A percentile compares a stretch with the other conserved stretches of the same genome.
phyloP scores from a whole-genome alignment of 2,888 invertebrate species.

The Phortica magna region DNA sequence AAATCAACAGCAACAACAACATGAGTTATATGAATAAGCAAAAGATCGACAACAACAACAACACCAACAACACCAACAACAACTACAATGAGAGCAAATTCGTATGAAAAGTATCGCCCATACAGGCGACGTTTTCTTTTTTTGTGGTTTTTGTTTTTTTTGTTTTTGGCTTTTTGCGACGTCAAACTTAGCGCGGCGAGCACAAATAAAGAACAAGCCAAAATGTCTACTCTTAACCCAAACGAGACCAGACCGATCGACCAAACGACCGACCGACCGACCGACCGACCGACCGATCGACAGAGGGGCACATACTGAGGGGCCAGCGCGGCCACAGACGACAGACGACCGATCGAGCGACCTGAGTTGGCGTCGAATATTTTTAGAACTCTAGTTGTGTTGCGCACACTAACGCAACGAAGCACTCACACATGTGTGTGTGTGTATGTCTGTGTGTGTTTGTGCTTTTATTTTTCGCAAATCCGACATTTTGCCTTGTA shows the following conservation, averaged over 20 bases:
- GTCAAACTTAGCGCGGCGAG: conserved; percentile 14
- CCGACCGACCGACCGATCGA: conserved; percentile 25
- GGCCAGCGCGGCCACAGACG: conserved; percentile 62
- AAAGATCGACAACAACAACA: background rate
- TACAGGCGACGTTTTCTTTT: conserved; percentile 12
- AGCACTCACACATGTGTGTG: conserved; percentile 1
- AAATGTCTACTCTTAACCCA: conserved; percentile 29
- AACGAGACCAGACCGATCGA: conserved; percentile 38
- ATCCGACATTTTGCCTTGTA: conserved; percentile 20
- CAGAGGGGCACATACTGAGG: conserved; percentile 37
- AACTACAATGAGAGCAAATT: conserved; percentile 17
- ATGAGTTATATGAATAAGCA: conserved; percentile 5
- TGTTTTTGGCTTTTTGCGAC: background rate
- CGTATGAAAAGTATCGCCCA: conserved; percentile 33
- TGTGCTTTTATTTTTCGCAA: conserved; percentile 35
- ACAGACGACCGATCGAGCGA: conserved; percentile 59
- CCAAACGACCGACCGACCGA: conserved; percentile 58
- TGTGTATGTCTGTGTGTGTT: conserved; percentile 5
- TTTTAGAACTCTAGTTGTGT: conserved; percentile 59
- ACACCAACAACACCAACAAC: background rate
- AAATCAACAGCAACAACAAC: background rate
- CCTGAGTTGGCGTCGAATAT: conserved; percentile 64
- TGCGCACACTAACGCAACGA: background rate
- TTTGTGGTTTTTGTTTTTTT: background rate
- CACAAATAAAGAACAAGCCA: conserved; percentile 25